Evolutionary conservation across 1,140 invertebrate genomes (phyloP), one percentile per base, ranked within the genome.

Genomic region (Harpegnathos saltator): DNA sequence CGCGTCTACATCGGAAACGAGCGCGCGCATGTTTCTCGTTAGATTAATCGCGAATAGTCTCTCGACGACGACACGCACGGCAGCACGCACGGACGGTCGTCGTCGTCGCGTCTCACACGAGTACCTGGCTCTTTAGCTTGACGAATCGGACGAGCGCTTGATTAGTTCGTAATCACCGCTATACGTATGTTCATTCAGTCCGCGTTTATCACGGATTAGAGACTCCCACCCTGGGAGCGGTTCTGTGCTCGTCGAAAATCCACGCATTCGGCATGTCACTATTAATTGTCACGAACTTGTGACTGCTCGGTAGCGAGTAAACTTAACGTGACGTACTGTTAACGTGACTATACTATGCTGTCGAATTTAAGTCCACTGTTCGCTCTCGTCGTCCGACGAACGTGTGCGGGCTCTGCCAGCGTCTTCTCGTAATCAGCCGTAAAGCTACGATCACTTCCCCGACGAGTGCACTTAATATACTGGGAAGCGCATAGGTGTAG

Each of bases 31-130:
- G 75, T 65, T 71, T 80, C 75, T 80, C 75, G 75, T 80, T 80
- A 80, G 75, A 80, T 80, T 80, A 80, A 80, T 80, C 65, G 75
- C 63, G 75, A 71, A 58, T 78, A 63, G n/a, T n/a, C 26, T 58
- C 75, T 58, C 50, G 75, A 69, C 75, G 65, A 44, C 56, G 75
- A 44, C 56, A 65, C 38, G n/a, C n/a, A n/a, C n/a, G n/a, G n/a
- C 52, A 19, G 33, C 75, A 78, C 75, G 75, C 75, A 80, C 52
- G 65, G 52, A 69, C 63, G 63, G 56, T 78, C 63, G 38, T 44
- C 29, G 12, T 44, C 63, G 52, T 77, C 44, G 59, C n/a, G 65
- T 71, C 52, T 44, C 17, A 22, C 75, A 14, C 38, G 73, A 65
- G 61, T 65, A 52, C 65, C 19, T 65, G n/a, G 75, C 65, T 15